Base-by-base conservation (phyloP, 2,113 vertebrate species). In the Sebastes fasciatus region DNA sequence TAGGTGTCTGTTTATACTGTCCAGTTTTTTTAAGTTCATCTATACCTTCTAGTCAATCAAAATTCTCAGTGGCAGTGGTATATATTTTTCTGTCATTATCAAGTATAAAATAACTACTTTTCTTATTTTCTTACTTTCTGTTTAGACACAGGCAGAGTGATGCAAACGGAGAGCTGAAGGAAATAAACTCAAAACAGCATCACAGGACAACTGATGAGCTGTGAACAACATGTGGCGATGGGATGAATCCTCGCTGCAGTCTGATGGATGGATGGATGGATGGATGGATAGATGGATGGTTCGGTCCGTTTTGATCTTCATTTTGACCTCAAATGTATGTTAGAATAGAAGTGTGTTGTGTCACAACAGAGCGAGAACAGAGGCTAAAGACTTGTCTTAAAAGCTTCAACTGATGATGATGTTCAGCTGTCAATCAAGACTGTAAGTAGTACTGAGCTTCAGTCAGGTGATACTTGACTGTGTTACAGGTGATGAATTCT, bases 101-200 rank as follows among this genome's bases (percentile, higher is more conserved):
- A 34, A 34, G 34, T 45, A 45, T 48, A 13, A 48, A 48, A 48
- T 48, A 12, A 48, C 11, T 13, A 48, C 11, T 13, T 12, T 48
- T 48, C 46, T 48, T 48, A 3, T 55, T 9, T 65, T 45, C 11
- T 57, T 14, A 0, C 26, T 79, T 23, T 23, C 52, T 78, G 8
- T 78, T 40, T 3, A 91, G 88, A 76, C 88, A 88, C 77, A 61
- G 48, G 55, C 65, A 49, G 17, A 62, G 4, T 0, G 54, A 82
- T 3, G 40, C n/a, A 48, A 45, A 79, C 2, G 48, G 52, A 46
- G 78, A 86, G 58, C 43, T 82, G 71, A 77, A 67, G 72, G 70
- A 80, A 6, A 64, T 11, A 6, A 73, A 65, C 58, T 3, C 17
- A 0, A 4, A 2, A 16, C 61, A 8, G 46, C 6, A 2, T 12